Conservation (phyloP, 2,888 invertebrate species). For the Sipha maydis region DNA sequence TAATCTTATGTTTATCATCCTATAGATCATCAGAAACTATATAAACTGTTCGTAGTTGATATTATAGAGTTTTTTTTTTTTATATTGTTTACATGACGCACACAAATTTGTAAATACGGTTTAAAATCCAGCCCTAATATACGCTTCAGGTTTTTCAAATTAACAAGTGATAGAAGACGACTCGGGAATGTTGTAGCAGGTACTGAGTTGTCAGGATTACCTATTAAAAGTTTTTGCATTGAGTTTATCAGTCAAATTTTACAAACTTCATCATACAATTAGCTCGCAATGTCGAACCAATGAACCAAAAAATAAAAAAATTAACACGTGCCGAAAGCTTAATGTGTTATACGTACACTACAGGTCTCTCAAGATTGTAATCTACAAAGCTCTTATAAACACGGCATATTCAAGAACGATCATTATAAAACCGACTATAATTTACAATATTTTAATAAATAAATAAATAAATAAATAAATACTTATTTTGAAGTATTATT, state of each 20-base stretch:
- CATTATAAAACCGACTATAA: too few relatives aligned
- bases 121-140: neutral
- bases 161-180: neutral
- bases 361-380: neutral
- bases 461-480: too few relatives aligned
- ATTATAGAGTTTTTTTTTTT: too few relatives aligned
- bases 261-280: neutral
- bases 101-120: neutral
- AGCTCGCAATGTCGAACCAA: neutral
- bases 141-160: neutral
- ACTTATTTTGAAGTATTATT: too few relatives aligned
- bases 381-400: neutral
- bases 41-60: too few relatives aligned
- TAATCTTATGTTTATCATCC: too few relatives aligned
- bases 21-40: too few relatives aligned
- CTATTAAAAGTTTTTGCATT: neutral
- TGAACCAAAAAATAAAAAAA: neutral
- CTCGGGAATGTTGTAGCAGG: neutral
- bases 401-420: neutral
- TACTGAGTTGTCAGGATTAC: neutral
- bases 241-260: neutral
- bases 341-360: too few relatives aligned
- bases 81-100: too few relatives aligned
- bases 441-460: too few relatives aligned
- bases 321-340: neutral